Percentiles rank a stretch among this genome's conserved stretches.
These are phyloP conservation scores for Lepeophtheirus salmonis DNA, from an alignment of 1,140 invertebrate genomes.

Conservation along the genomic window DNA sequence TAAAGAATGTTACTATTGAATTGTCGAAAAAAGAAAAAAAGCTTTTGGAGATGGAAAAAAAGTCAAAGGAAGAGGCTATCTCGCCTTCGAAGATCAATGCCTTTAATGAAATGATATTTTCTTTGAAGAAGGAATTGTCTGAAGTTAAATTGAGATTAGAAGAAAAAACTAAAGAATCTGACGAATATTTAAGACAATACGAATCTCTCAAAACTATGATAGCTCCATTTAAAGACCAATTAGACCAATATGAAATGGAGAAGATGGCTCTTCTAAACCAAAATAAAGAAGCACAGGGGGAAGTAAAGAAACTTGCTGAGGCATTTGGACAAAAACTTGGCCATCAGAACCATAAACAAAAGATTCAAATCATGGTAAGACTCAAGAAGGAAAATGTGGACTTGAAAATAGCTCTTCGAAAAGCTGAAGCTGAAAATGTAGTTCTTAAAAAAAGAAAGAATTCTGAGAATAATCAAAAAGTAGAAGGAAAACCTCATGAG, in stretches of 20 bases:
- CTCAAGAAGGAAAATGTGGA: conserved; percentile 37
- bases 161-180: conserved; percentile 13
- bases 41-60: neutral
- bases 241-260: conserved; percentile 31
- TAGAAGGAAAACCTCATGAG: no score
- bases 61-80: conserved; percentile 2
- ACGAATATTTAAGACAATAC: conserved; percentile 18
- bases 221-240: conserved; percentile 27
- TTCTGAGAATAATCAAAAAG: neutral
- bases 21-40: neutral
- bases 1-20: neutral
- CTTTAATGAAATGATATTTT: neutral
- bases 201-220: conserved; percentile 22
- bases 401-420: conserved; percentile 30
- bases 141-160: neutral
- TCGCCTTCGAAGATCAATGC: neutral
- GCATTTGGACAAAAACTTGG: conserved; percentile 42
- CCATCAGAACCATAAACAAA: conserved; percentile 46
- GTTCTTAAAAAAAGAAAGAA: neutral
- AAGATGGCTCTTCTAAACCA: conserved; percentile 26
- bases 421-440: neutral
- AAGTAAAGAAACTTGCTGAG: conserved; percentile 34
- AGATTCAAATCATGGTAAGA: conserved; percentile 41
- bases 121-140: neutral
- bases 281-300: conserved; percentile 26